Evolutionary conservation across 1,140 invertebrate genomes (phyloP), one percentile per base, ranked within the genome.

Genomic region (Tigriopus japonicus): DNA sequence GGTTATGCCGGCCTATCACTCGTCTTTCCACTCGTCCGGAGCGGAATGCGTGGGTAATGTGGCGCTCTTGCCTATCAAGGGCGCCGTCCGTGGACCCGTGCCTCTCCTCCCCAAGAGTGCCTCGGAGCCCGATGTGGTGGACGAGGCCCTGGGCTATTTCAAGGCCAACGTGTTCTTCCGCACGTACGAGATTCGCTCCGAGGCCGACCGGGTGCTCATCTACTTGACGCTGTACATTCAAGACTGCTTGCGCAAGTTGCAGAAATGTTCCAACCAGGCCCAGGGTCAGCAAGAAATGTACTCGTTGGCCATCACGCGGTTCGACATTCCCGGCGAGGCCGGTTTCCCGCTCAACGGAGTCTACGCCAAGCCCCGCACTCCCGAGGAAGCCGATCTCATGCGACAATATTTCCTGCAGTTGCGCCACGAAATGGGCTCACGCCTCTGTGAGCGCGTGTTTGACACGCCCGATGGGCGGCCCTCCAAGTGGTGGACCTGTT

Each of bases 401-500:
- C 77, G 89, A 62, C 82, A 87, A 62, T 99, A 97, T 74, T 74
- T 98, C 15, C 82, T 86, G 65, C 96, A 99, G 75, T 69, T 98
- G 24, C 75, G 96, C 63, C 91, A 98, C 72, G 96, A 99, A 55
- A 61, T 40, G 13, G 75, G 94, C 13, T 71, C 79, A 35, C 78
- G 96, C 63, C 78, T 99, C 14, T 81, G 86, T 71, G 91, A 97
- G 60, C 88, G 86, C 75, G 91, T 94, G 0, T 95, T 92, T 72
- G 81, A 80, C 49, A 80, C 81, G 19, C 83, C 88, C 63, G 87
- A 90, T 73, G 89, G 89, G 1, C 93, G 92, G 69, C 91, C 95
- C 13, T 93, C 87, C 68, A 98, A 98, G 75, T 99, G 95, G 95
- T 99, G 96, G 96, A 75, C 97, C 28, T 98, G 95, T 70, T 99